phyloP scores from a whole-genome alignment of 2,113 vertebrate genomes.

The Heterotis niloticus region DNA sequence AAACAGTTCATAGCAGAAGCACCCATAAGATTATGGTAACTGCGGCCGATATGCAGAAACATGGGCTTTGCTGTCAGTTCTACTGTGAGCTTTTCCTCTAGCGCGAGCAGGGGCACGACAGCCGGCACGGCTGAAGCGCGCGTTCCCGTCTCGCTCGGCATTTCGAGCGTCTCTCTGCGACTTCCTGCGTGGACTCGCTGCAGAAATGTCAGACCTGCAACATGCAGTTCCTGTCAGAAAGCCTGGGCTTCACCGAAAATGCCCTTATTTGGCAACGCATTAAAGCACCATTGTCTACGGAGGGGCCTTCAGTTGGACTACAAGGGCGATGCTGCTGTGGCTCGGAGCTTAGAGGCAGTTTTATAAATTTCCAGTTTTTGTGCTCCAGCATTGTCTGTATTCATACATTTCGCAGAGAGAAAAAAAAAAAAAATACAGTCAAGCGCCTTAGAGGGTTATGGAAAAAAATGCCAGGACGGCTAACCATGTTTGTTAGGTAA shows the following conservation, averaged over 20 bases:
- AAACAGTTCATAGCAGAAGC: too few relatives aligned
- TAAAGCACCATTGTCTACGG: conserved; percentile 22
- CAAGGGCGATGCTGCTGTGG: neutral
- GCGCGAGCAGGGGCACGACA: conserved; percentile 18
- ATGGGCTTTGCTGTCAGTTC: neutral
- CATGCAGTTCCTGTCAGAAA: conserved; percentile 44
- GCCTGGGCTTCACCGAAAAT: conserved; percentile 31
- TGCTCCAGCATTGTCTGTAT: neutral
- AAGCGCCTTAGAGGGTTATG: neutral
- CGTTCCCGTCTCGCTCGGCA: conserved; percentile 33
- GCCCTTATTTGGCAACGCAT: conserved; percentile 51
- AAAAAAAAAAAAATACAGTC: too few relatives aligned
- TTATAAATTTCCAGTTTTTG: neutral
- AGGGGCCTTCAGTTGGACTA: neutral
- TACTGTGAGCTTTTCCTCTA: neutral
- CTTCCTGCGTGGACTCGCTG: conserved; percentile 46
- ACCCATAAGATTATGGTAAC: neutral
- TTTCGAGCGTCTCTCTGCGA: conserved; percentile 33
- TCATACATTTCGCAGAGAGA: neutral
- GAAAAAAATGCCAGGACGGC: neutral
- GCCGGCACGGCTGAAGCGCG: conserved; percentile 20
- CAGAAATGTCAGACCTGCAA: conserved; percentile 42
- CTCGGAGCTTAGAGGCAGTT: neutral
- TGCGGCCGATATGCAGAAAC: too few relatives aligned
- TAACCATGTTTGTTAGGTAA: neutral